Evolutionary conservation across 2,888 invertebrate genomes (phyloP).

Genomic region (Chaetogeoica ovagalla): DNA sequence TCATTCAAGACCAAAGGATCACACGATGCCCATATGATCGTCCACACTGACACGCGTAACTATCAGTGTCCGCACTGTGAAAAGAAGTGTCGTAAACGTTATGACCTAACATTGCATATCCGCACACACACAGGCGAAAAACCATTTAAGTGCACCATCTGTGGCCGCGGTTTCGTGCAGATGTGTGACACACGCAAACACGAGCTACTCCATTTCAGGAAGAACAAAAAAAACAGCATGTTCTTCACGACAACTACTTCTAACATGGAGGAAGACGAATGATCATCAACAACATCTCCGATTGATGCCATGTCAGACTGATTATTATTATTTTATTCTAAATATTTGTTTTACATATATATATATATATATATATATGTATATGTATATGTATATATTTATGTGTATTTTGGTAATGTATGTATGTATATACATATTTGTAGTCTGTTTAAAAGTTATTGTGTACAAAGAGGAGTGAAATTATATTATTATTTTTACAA

Average conservation of each 20-base stretch:
- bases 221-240: neutral
- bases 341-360: neutral
- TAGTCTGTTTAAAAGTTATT: neutral
- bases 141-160: conserved; percentile 61
- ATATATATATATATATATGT: neutral
- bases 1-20: conserved; percentile 54
- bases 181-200: conserved; percentile 54
- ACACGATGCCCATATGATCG: conserved; percentile 54
- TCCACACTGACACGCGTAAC: conserved; percentile 56
- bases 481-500: conserved; percentile 4
- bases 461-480: neutral
- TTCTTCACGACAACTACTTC: neutral
- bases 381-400: neutral
- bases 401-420: neutral
- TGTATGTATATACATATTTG: neutral
- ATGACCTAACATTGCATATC: conserved; percentile 61
- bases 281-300: neutral
- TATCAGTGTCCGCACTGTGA: conserved; percentile 56
- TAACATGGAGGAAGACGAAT: neutral
- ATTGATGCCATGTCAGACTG: neutral
- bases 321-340: neutral
- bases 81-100: conserved; percentile 56
- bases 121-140: conserved; percentile 61
- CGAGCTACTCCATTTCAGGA: conserved; percentile 49
- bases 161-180: conserved; percentile 62